phyloP scores from a whole-genome alignment of 2,888 invertebrate genomes.

The Eupithecia insigniata region DNA sequence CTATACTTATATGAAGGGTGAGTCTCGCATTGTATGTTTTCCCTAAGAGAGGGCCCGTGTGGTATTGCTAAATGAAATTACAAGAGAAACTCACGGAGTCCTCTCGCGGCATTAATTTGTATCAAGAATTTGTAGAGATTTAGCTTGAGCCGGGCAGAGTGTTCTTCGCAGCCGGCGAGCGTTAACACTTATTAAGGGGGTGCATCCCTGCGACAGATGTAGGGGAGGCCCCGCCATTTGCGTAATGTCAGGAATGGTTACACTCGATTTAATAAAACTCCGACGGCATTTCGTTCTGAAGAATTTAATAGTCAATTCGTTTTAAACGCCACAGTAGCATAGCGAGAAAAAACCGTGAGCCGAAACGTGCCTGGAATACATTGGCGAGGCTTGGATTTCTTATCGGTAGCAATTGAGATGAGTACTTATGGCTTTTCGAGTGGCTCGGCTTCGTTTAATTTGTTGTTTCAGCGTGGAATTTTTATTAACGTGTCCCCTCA shows the following conservation, averaged over 20 bases:
- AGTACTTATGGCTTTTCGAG: constrained; percentile 85
- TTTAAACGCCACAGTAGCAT: constrained; percentile 81
- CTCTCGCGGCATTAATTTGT: constrained; percentile 81
- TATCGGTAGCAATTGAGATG: constrained; percentile 84
- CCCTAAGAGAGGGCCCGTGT: constrained; percentile 56
- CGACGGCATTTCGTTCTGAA: constrained; percentile 82
- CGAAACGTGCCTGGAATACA: constrained; percentile 83
- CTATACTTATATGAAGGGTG: constrained; percentile 45
- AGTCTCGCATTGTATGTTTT: constrained; percentile 58
- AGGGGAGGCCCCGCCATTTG: constrained; percentile 83
- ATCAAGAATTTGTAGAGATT: constrained; percentile 84
- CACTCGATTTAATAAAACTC: constrained; percentile 85
- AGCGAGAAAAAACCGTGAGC: constrained; percentile 82
- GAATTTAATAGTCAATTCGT: constrained; percentile 84
- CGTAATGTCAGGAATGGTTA: constrained; percentile 84
- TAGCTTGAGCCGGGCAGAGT: constrained; percentile 78
- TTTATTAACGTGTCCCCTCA: constrained; percentile 83
- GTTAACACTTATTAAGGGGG: constrained; percentile 85
- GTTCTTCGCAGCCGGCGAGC: constrained; percentile 82
- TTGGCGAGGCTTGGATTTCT: constrained; percentile 83
- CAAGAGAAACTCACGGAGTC: constrained; percentile 71
- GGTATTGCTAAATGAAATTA: constrained; percentile 78
- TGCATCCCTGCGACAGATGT: constrained; percentile 84
- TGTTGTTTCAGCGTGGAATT: constrained; percentile 84
- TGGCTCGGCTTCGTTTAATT: constrained; percentile 84